Evolutionary conservation across 1,140 invertebrate genomes (phyloP).

Genomic region (Drosophila athabasca): DNA sequence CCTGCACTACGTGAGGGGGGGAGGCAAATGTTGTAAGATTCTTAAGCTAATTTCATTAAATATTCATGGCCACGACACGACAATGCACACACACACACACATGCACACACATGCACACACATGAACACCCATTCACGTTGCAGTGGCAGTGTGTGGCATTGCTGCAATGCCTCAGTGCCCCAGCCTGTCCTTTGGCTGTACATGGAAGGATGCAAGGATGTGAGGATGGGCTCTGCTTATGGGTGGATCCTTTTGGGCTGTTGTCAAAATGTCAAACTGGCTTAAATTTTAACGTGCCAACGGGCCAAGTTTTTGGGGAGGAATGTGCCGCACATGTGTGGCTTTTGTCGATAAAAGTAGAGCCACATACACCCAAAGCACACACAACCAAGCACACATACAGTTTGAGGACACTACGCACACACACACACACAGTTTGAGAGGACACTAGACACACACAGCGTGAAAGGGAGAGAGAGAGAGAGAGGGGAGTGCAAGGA

Average conservation of each 20-base stretch:
- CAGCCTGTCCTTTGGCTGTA: background rate
- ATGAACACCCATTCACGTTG: conserved; percentile 3
- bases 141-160: conserved; percentile 27
- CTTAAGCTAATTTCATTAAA: conserved; percentile 81
- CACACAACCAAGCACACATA: conserved; percentile 4
- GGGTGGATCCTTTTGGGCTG: too few species aligned
- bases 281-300: conserved; percentile 32
- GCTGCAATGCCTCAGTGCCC: conserved; percentile 26
- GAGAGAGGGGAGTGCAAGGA: background rate
- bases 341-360: conserved; percentile 31
- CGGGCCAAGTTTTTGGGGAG: conserved; percentile 14
- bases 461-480: background rate
- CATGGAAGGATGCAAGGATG: background rate
- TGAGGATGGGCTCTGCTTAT: too few species aligned
- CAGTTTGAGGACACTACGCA: background rate
- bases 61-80: conserved; percentile 74
- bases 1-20: background rate
- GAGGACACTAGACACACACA: background rate
- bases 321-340: conserved; percentile 27
- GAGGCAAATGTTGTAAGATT: conserved; percentile 58
- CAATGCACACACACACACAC: conserved; percentile 45
- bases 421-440: background rate
- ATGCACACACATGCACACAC: conserved; percentile 7
- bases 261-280: conserved; percentile 56
- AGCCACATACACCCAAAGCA: conserved; percentile 1